phyloP scores from a whole-genome alignment of 1,140 invertebrate genomes.

The Caligus rogercresseyi region DNA sequence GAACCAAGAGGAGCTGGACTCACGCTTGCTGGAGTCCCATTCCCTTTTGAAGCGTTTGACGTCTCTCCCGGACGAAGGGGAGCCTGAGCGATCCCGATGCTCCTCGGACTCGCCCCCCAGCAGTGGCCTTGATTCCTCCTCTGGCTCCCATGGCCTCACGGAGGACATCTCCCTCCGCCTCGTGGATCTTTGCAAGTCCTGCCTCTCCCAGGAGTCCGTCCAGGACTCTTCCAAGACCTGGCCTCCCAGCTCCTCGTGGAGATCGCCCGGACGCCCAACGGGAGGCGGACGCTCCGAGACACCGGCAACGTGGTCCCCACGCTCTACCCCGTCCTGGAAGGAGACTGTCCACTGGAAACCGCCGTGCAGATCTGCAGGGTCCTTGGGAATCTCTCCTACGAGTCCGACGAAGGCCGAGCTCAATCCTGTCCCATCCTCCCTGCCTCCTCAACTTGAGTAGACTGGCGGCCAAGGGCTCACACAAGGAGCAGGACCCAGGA shows the following conservation, averaged over 20 bases:
- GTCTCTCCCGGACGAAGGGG: not conserved
- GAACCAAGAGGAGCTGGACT: not conserved
- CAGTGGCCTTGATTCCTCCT: not conserved
- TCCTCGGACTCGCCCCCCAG: too few relatives aligned
- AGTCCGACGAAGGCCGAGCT: constrained; percentile 10
- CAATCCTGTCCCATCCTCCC: not conserved
- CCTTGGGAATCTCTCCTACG: constrained; percentile 7
- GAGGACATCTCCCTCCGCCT: not conserved
- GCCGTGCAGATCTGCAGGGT: constrained; percentile 6
- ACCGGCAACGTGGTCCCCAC: not conserved
- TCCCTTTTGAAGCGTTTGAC: not conserved
- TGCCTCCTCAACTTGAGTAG: not conserved
- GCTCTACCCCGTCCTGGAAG: not conserved
- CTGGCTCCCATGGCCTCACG: not conserved
- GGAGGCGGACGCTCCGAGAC: not conserved
- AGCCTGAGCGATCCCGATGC: not conserved
- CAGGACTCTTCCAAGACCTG: not conserved
- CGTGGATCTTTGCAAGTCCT: not conserved
- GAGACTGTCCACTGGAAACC: not conserved
- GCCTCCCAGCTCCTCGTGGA: not conserved
- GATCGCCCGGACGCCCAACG: not conserved
- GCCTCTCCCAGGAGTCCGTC: not conserved
- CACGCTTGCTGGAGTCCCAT: not conserved
- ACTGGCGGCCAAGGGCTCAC: not conserved
- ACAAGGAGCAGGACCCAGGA: not conserved